Conservation (phyloP, 2,113 vertebrate species). For the Cervus canadensis region DNA sequence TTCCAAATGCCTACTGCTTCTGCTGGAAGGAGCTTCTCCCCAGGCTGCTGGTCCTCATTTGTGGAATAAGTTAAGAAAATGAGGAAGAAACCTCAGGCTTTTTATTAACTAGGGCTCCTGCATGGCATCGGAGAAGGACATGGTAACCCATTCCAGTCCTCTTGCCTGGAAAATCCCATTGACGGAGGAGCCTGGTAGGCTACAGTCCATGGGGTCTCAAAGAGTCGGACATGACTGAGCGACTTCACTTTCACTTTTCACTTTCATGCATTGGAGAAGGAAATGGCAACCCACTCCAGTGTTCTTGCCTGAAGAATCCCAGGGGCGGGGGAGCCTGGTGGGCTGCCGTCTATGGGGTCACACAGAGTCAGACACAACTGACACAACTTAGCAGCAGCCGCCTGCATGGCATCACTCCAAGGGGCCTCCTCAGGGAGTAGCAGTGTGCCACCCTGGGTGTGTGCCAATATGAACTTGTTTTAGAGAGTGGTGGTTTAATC, state of each 20-base stretch:
- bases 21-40: neutral
- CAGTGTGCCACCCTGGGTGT: neutral
- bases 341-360: fast-evolving
- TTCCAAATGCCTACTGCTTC: neutral
- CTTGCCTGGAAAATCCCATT: neutral
- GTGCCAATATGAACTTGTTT: neutral
- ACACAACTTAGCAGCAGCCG: neutral
- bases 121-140: fast-evolving
- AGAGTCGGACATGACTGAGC: neutral
- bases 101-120: neutral
- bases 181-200: neutral
- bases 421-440: neutral
- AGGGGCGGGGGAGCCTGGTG: fast-evolving
- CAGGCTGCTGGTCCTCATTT: neutral
- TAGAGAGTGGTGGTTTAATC: neutral
- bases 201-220: neutral
- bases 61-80: neutral
- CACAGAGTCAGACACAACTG: neutral
- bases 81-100: neutral
- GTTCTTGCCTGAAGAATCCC: neutral
- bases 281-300: neutral
- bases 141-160: neutral
- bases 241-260: neutral
- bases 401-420: neutral
- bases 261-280: neutral